Evolutionary conservation across 2,113 vertebrate genomes (phyloP), one percentile per base, ranked within the genome.

Genomic region (Cinclus cinclus): DNA sequence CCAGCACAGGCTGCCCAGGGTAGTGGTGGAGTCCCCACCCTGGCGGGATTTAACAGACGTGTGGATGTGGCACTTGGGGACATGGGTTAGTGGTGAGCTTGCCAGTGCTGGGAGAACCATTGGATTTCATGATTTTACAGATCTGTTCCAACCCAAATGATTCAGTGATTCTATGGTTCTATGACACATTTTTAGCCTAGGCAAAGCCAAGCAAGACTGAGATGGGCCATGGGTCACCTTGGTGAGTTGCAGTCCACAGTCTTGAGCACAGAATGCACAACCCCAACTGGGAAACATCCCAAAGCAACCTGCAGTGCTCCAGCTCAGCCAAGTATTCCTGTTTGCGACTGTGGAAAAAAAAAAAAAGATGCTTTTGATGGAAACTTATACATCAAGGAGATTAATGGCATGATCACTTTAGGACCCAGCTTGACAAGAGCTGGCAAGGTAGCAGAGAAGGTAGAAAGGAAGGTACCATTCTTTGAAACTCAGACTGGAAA

Each of bases 401-500:
- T 69, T 73, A 92, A 94, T 60, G 69, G 82, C 75, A 71, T 80
- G 80, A 89, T 93, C 94, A 94, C 41, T 20, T 73, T 79, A 84
- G 87, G 80, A 94, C 86, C 79, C 81, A 89, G 73, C 21, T 89
- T 92, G 91, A 94, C 82, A 89, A 94, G 59, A 90, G 92, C 83
- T 92, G 79, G 76, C 81, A 92, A 96, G 92, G 87, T 77, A 41
- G 69, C 83, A 89, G 41, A 82, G 6, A n/a, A 91, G 24, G 24
- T 25, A 58, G 44, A 20, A 67, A 75, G 49, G 24, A 31, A 35
- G 49, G 80, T 84, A 73, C 41, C 59, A 58, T 59, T 83, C 77
- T 64, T 73, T 80, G 85, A 89, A 96, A 95, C 39, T 93, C 90
- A 90, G 67, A 82, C 42, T 92, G 93, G 90, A 96, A 27, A 44